These are phyloP conservation scores for Reinhardtius hippoglossoides DNA, from an alignment of 2,113 vertebrate genomes.

Conservation along the genomic window DNA sequence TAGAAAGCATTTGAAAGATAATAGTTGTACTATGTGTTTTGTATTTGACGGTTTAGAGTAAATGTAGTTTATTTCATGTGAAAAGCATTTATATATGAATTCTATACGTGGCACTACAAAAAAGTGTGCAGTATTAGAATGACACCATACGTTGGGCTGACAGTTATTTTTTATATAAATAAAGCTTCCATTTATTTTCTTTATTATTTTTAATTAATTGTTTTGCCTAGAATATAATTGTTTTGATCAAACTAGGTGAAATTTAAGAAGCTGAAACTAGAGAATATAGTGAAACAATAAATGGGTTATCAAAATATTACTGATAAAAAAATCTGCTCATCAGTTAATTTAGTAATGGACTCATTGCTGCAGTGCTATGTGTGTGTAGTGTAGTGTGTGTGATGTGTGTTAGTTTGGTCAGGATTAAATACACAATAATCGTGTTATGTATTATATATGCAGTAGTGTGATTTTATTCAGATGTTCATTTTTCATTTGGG, in stretches of 20 bases:
- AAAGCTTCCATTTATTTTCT: neutral
- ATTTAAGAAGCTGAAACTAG: neutral
- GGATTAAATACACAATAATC: neutral
- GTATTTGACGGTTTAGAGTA: too few relatives aligned
- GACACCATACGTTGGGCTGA: neutral
- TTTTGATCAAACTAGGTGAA: neutral
- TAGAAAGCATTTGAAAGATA: too few relatives aligned
- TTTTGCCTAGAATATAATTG: neutral
- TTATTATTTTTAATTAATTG: neutral
- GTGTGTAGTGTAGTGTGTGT: too few relatives aligned
- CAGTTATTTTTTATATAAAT: neutral
- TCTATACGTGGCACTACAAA: too few relatives aligned
- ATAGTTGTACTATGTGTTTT: too few relatives aligned
- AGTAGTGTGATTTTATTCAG: neutral
- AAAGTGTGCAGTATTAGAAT: too few relatives aligned
- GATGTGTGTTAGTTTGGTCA: too few relatives aligned
- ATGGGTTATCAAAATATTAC: neutral
- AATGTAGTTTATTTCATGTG: too few relatives aligned
- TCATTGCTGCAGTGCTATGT: neutral
- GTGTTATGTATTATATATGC: neutral
- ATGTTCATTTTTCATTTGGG: too few relatives aligned
- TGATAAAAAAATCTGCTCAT: too few relatives aligned
- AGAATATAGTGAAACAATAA: neutral
- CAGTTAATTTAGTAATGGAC: neutral
- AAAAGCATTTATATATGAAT: too few relatives aligned